Evolutionary conservation across 2,888 invertebrate genomes (phyloP).

Genomic region (Eristalis intricaria): DNA sequence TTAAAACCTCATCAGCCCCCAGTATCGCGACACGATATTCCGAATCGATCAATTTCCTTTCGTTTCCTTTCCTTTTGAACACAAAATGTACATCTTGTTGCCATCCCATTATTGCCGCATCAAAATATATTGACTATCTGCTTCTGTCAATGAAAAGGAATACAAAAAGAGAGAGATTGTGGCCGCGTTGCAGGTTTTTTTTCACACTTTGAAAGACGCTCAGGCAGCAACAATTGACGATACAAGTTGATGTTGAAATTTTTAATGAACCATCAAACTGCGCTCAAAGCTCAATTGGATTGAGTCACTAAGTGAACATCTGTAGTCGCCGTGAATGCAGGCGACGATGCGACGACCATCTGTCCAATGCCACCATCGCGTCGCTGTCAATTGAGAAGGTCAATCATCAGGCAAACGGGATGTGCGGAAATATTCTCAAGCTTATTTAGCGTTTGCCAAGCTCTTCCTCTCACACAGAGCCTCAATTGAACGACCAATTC

Average conservation of each 20-base stretch:
- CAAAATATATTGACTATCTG: neutral
- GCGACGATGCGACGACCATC: neutral
- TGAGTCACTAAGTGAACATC: neutral
- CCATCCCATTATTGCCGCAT: neutral
- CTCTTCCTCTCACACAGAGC: neutral
- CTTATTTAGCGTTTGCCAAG: conserved; percentile 11
- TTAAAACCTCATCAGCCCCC: neutral
- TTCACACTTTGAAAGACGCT: no score
- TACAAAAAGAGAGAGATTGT: neutral
- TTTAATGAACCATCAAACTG: neutral
- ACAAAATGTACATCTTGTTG: neutral
- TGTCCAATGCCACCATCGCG: neutral
- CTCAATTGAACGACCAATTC: conserved; percentile 4
- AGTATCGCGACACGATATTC: neutral
- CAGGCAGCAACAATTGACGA: neutral
- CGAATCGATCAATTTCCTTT: neutral
- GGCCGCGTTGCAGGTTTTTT: neutral
- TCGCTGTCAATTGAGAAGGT: neutral
- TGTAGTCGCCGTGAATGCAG: neutral
- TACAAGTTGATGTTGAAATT: neutral
- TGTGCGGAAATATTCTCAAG: conserved; percentile 25
- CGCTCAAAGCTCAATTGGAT: neutral
- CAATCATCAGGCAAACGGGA: conserved; percentile 9
- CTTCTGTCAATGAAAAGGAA: neutral
- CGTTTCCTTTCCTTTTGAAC: neutral